These are phyloP conservation scores for Trematomus bernacchii DNA, from an alignment of 2,797 vertebrate species.

Conservation along the genomic window DNA sequence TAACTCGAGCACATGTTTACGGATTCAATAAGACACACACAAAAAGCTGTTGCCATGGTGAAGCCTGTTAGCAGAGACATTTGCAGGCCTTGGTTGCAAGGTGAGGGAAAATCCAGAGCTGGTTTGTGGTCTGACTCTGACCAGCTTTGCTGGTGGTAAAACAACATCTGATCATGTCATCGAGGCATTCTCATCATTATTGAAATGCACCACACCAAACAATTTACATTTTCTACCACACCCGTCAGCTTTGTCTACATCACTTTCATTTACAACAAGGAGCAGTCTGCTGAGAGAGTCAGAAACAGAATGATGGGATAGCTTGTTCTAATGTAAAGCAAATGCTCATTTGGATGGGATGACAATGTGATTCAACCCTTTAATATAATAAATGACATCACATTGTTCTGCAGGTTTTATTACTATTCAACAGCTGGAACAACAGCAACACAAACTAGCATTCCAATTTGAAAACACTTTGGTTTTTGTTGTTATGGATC, in stretches of 20 bases:
- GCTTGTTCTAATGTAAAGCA: background rate
- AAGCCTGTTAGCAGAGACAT: constrained; percentile 1
- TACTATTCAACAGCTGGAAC: background rate
- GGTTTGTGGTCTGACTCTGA: background rate
- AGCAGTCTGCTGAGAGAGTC: no score
- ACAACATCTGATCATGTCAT: background rate
- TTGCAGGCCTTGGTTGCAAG: background rate
- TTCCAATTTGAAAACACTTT: background rate
- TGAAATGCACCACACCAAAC: no score
- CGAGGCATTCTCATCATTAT: background rate
- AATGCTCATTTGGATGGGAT: background rate
- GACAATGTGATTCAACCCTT: background rate
- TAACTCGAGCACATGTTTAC: background rate
- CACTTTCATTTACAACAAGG: background rate
- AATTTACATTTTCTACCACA: background rate
- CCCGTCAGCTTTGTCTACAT: background rate
- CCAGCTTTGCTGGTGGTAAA: background rate
- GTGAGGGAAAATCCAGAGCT: background rate
- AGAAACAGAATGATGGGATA: background rate
- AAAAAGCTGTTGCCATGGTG: constrained; percentile 18
- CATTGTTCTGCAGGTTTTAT: background rate
- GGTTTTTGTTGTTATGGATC: background rate
- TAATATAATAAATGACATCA: background rate
- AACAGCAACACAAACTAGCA: background rate
- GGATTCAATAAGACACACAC: background rate